Evolutionary conservation across 2,113 vertebrate species (phyloP), one percentile per base, ranked within the genome.

Genomic region (Casuarius casuarius): DNA sequence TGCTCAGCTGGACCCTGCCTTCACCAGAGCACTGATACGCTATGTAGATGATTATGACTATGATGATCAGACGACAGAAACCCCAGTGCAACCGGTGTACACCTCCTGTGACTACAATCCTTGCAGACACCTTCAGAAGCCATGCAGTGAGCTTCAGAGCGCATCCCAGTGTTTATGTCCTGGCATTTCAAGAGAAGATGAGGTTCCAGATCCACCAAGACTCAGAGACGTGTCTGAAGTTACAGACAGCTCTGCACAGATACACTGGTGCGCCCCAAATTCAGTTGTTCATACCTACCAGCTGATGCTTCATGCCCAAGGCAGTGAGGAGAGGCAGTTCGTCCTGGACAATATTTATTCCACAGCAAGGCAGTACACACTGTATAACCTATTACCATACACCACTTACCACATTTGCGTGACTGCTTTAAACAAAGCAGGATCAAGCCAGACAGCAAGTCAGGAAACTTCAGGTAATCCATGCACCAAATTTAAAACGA

Each of bases 201-300:
- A 94, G 21, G 10, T 97, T 68, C 98, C 98, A 12, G 97, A 98
- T 40, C 84, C 98, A 1, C 98, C 98, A 0, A 97, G 51, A 42
- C 91, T 98, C 38, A 91, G 78, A 42, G 95, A 87, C 13, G 96
- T 98, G 66, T 93, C 87, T 2, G 97, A 98, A 94, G 90, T 97
- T 21, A 98, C 97, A 0, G 98, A 98, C 87, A 98, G 97, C 8
- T 98, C 98, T 2, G 97, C 96, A 2, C 97, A 98, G 11, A 87
- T 99, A 40, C 96, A 49, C 84, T 99, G 98, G 98, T 99, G 98
- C 0, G 98, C 98, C n/a, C 98, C 98, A 9, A 97, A 97, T 78
- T 99, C 98, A 0, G 91, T 97, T n/a, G 98, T 99, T 58, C 92
- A 54, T 11, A 92, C 94, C 70, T 99, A 98, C 19, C 95, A 98